These are phyloP conservation scores for Anolis apletophallus DNA, from an alignment of 2,797 vertebrate species.

Conservation along the genomic window DNA sequence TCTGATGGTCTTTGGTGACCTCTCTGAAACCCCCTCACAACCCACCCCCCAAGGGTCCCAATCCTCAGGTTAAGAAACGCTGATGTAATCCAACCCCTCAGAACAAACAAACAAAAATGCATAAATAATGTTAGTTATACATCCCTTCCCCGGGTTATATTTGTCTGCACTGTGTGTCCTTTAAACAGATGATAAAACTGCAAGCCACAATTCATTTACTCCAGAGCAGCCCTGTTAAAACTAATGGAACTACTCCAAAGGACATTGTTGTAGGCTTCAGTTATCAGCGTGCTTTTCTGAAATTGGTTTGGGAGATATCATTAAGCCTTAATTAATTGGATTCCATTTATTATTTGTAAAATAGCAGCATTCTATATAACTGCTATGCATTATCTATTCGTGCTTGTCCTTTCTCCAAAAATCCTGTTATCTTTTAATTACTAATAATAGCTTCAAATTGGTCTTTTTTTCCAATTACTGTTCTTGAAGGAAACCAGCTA, in stretches of 20 bases:
- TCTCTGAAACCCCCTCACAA: no score
- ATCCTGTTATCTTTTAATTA: slow-evolving; percentile 26
- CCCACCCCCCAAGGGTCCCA: no score
- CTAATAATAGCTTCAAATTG: slow-evolving; percentile 31
- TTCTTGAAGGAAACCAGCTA: not conserved
- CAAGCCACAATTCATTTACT: slow-evolving; percentile 2
- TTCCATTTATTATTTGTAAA: slow-evolving; percentile 33
- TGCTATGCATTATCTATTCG: not conserved
- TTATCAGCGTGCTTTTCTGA: slow-evolving; percentile 7
- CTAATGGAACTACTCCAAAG: slow-evolving; percentile 11
- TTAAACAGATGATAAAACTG: not conserved
- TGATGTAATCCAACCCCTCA: no score
- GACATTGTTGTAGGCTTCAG: not conserved
- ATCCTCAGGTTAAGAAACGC: no score
- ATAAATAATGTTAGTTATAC: not conserved
- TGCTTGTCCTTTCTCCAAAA: slow-evolving; percentile 10
- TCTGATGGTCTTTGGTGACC: no score
- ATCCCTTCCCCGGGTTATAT: no score
- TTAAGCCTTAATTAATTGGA: slow-evolving; percentile 47
- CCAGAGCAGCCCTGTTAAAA: not conserved
- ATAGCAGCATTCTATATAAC: slow-evolving; percentile 14
- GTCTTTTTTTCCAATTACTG: slow-evolving; percentile 3
- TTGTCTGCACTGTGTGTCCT: not conserved
- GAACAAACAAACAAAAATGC: no score
- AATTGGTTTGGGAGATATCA: slow-evolving; percentile 28